A percentile compares a stretch with the other conserved stretches of the same genome.
Evolutionary conservation across 2,113 vertebrate species (phyloP).

Genomic region (Triplophysa tibetana): DNA sequence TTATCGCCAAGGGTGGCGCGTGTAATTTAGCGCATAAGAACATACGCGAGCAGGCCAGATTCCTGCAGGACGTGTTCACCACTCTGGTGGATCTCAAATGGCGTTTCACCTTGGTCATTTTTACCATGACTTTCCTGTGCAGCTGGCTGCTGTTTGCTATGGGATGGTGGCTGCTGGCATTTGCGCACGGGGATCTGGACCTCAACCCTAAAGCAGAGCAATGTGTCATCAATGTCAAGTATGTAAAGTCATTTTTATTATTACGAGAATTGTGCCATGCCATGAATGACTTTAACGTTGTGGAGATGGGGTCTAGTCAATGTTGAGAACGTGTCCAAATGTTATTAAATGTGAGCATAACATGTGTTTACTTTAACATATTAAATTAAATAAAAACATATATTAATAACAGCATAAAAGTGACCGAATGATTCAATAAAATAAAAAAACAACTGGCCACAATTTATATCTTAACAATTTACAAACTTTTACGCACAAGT

Average conservation of each 20-base stretch:
- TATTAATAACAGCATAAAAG: too few relatives aligned
- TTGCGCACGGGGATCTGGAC: slow-evolving; percentile 92
- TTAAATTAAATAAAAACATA: too few relatives aligned
- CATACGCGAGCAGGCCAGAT: slow-evolving; percentile 95
- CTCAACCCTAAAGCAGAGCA: slow-evolving; percentile 60
- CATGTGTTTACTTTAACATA: too few relatives aligned
- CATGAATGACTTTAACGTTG: background rate
- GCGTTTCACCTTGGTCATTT: slow-evolving; percentile 97
- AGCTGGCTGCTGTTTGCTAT: slow-evolving; percentile 98
- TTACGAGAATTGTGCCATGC: too few relatives aligned
- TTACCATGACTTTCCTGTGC: slow-evolving; percentile 97
- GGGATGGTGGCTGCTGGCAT: slow-evolving; percentile 98
- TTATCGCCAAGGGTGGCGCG: slow-evolving; percentile 96
- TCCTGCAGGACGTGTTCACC: slow-evolving; percentile 98
- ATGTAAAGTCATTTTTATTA: slow-evolving; percentile 18
- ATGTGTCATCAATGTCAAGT: slow-evolving; percentile 92
- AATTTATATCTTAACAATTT: too few relatives aligned
- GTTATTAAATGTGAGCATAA: too few relatives aligned
- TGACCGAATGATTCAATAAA: too few relatives aligned
- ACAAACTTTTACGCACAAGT: too few relatives aligned
- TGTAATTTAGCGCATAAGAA: slow-evolving; percentile 99
- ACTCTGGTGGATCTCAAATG: slow-evolving; percentile 97
- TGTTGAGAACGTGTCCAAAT: background rate
- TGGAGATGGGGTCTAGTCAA: background rate
- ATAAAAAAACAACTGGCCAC: too few relatives aligned